These are phyloP conservation scores for Chamaetylas fuelleborni DNA, from an alignment of 2,113 vertebrate species.

Conservation along the genomic window DNA sequence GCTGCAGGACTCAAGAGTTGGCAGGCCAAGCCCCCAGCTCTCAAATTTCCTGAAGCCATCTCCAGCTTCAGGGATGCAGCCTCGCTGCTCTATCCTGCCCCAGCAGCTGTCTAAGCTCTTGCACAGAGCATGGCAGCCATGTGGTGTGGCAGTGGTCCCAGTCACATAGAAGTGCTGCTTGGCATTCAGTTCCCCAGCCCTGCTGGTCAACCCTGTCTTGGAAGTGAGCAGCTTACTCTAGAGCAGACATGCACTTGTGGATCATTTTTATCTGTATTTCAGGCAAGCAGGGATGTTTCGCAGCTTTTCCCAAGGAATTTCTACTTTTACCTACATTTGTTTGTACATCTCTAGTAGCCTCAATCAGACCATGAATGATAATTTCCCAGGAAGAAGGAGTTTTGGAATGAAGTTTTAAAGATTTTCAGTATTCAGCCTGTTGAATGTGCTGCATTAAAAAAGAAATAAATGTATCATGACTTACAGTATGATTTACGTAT, in stretches of 20 bases:
- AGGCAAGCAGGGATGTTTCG: neutral
- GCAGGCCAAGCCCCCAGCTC: neutral
- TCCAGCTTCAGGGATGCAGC: neutral
- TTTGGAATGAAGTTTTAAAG: neutral
- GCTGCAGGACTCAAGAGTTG: neutral
- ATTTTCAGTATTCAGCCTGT: neutral
- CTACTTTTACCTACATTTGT: neutral
- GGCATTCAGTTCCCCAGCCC: neutral
- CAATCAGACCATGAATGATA: fast-evolving
- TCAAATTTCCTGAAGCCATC: too few species aligned
- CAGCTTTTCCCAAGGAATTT: neutral
- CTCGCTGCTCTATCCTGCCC: fast-evolving
- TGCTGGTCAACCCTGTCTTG: neutral
- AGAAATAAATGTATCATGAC: neutral
- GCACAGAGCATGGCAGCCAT: neutral
- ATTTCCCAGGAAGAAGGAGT: neutral
- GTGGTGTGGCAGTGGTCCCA: neutral
- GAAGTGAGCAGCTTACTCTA: neutral
- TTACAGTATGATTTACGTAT: neutral
- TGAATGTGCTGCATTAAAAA: neutral
- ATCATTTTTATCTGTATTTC: neutral
- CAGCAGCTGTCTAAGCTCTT: neutral
- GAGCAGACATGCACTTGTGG: neutral
- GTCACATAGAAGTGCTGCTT: neutral
- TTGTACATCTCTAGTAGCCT: neutral